Conservation (phyloP, 2,797 vertebrate species). For the Rhabdomys pumilio region DNA sequence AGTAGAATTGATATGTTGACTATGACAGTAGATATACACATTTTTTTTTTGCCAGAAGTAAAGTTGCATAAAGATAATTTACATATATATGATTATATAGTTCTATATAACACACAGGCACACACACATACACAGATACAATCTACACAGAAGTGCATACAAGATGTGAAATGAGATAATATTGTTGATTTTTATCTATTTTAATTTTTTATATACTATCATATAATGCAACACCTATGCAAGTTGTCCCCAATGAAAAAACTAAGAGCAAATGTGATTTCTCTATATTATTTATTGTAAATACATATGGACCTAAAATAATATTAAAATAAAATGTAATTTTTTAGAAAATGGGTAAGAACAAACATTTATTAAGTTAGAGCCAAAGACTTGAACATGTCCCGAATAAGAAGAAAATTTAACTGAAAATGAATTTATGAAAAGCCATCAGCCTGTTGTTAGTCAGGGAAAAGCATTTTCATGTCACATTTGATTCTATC, state of each 20-base stretch:
- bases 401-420: background rate
- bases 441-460: conserved; percentile 18
- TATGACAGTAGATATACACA: background rate
- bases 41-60: background rate
- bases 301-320: background rate
- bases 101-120: background rate
- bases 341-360: background rate
- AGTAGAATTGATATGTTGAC: background rate
- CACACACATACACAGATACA: background rate
- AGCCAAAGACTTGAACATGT: background rate
- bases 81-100: rapidly evolving
- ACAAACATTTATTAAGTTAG: background rate
- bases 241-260: background rate
- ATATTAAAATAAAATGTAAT: conserved; percentile 50
- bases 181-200: background rate
- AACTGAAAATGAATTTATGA: conserved; percentile 22
- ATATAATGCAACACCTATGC: background rate
- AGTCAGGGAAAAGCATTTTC: conserved; percentile 41
- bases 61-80: background rate
- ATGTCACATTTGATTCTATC: conserved; percentile 17
- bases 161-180: background rate
- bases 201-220: background rate
- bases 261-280: conserved; percentile 3
- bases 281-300: background rate
- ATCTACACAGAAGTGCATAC: background rate